These are phyloP conservation scores for Sisor rabdophorus DNA, from an alignment of 2,113 vertebrate species.

Conservation along the genomic window DNA sequence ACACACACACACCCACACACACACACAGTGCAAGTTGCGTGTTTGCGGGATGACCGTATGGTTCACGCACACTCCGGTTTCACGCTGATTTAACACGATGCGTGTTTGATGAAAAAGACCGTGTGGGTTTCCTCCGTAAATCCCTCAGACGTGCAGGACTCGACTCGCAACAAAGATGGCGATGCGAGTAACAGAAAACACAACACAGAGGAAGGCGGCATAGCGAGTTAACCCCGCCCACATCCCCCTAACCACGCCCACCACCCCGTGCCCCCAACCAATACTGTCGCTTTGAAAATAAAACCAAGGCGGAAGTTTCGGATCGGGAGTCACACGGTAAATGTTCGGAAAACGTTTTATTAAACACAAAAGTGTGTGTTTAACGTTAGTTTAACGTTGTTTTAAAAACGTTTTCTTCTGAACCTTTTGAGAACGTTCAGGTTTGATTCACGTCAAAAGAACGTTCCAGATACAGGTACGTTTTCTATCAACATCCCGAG, in stretches of 20 bases:
- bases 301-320: conserved; percentile 62
- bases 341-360: too few relatives aligned
- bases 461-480: too few relatives aligned
- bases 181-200: conserved; percentile 90
- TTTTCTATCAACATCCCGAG: too few relatives aligned
- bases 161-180: conserved; percentile 95
- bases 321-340: conserved; percentile 20
- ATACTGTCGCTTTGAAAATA: conserved; percentile 56
- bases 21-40: not conserved
- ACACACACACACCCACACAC: not conserved
- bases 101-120: not conserved
- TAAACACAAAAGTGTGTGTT: too few relatives aligned
- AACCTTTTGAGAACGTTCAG: too few relatives aligned
- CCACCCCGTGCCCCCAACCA: not conserved
- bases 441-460: too few relatives aligned
- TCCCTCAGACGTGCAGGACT: conserved; percentile 74
- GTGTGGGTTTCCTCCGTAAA: conserved; percentile 55
- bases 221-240: conserved; percentile 69
- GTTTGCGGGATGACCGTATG: not conserved
- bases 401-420: too few relatives aligned
- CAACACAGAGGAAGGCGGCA: conserved; percentile 85
- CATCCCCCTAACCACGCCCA: conserved; percentile 56
- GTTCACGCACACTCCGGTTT: not conserved
- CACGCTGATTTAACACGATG: not conserved
- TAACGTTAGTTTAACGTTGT: too few relatives aligned